Conservation (phyloP, 2,797 vertebrate species). For the Halcyon leucocephala region DNA sequence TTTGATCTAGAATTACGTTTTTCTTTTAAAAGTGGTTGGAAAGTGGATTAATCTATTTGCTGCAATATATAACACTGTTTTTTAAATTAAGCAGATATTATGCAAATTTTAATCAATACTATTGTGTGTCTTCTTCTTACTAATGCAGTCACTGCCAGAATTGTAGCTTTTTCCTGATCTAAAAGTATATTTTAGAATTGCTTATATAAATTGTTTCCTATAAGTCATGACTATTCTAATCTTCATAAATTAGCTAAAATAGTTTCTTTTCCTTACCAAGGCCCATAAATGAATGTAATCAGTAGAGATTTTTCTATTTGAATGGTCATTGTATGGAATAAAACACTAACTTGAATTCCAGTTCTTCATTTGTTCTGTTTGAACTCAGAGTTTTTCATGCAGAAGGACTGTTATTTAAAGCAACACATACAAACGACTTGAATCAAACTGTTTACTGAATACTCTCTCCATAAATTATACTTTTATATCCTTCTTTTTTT, state of each 20-base stretch:
- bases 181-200: conserved; percentile 59
- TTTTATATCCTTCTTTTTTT: conserved; percentile 15
- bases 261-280: conserved; percentile 24
- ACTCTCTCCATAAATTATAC: conserved; percentile 30
- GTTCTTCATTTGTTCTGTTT: conserved; percentile 30
- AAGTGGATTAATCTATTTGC: conserved; percentile 61
- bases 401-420: conserved; percentile 46
- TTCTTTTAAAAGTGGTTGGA: conserved; percentile 73
- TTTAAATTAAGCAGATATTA: conserved; percentile 61
- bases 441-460: conserved; percentile 34
- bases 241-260: conserved; percentile 59
- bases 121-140: conserved; percentile 32
- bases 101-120: conserved; percentile 61
- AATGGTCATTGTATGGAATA: neutral
- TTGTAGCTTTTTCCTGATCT: conserved; percentile 59
- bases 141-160: conserved; percentile 21
- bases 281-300: conserved; percentile 32
- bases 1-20: conserved; percentile 54
- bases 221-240: conserved; percentile 65
- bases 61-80: conserved; percentile 3
- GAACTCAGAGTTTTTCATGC: neutral
- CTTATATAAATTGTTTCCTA: conserved; percentile 67
- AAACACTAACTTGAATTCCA: conserved; percentile 2
- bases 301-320: conserved; percentile 57
- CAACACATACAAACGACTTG: conserved; percentile 17